Base-by-base conservation (phyloP, 1,140 invertebrate species). In the Carposina sasakii region DNA sequence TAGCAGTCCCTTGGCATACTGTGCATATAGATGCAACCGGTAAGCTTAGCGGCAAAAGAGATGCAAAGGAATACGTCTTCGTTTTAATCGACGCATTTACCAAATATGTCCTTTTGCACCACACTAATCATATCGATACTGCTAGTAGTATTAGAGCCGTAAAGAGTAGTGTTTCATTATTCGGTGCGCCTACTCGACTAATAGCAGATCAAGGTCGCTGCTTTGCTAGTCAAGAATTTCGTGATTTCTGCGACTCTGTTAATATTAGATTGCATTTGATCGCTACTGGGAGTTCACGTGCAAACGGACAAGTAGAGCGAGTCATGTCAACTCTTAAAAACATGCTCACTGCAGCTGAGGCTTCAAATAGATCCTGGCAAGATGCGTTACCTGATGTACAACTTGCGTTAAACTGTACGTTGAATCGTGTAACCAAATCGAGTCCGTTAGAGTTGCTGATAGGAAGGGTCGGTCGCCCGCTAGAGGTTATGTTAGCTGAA, bases 391-490 rank as follows among this genome's bases (percentile, higher is more conserved):
- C 26, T 16, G 61, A 67, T n/a, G 41, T 67, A 21, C 64, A 71
- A 49, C 33, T 71, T 36, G 54, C 63, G 10, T 17, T 71, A n/a
- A 67, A 69, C 53, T 54, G 50, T 17, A 37, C 34, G 2, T 19
- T 37, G 6, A 37, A 37, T 37, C 34, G 34, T 19, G 56, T 67
- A 3, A 67, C 58, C 0, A 60, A 63, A 28, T 30, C 50, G 6
- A 57, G 54, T 47, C 57, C 65, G 26, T 44, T 70, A 30, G 58
- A 70, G 41, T 28, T 70, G 16, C 21, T 67, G 36, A 48, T 62
- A n/a, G 63, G 63, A 17, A 65, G 57, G 39, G 54, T 61, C 12
- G 63, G 59, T 33, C 52, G 63, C 40, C 67, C 60, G 16, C 53
- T 59, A 21, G 53, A 44, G 22, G 46, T 67, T 36, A 45, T 58